phyloP scores from a whole-genome alignment of 2,113 vertebrate species.

The Sarotherodon lohbergeri region DNA sequence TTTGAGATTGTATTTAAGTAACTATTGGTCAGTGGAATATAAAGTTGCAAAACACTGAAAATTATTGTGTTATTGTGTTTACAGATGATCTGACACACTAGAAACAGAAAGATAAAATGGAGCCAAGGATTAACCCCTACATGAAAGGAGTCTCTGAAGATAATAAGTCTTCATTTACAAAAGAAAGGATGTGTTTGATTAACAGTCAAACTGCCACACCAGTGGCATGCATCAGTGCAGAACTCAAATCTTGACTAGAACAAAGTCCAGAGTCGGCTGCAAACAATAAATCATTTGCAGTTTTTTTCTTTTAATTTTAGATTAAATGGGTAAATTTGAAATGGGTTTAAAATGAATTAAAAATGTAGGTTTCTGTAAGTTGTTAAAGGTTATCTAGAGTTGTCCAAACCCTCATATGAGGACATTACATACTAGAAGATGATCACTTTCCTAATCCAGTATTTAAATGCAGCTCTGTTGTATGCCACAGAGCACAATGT shows the following conservation, averaged over 20 bases:
- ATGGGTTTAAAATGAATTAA: background rate
- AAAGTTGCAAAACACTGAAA: background rate
- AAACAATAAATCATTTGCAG: background rate
- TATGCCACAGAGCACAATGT: background rate
- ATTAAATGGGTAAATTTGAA: background rate
- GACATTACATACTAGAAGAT: background rate
- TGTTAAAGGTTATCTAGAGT: background rate
- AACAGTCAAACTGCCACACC: background rate
- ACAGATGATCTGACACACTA: background rate
- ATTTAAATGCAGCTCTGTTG: background rate
- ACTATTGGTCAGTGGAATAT: background rate
- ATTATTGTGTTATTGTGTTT: background rate
- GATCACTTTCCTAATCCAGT: background rate
- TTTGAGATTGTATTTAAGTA: background rate
- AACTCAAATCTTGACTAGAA: background rate
- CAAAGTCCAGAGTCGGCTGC: background rate
- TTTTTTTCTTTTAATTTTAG: background rate
- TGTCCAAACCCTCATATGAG: background rate
- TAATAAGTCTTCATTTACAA: background rate
- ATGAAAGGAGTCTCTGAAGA: background rate
- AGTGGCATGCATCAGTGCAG: background rate
- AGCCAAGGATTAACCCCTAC: background rate
- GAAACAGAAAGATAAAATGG: background rate
- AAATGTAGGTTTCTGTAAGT: background rate
- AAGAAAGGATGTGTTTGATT: background rate